phyloP scores from a whole-genome alignment of 2,113 vertebrate genomes.

The Charadrius vociferus region DNA sequence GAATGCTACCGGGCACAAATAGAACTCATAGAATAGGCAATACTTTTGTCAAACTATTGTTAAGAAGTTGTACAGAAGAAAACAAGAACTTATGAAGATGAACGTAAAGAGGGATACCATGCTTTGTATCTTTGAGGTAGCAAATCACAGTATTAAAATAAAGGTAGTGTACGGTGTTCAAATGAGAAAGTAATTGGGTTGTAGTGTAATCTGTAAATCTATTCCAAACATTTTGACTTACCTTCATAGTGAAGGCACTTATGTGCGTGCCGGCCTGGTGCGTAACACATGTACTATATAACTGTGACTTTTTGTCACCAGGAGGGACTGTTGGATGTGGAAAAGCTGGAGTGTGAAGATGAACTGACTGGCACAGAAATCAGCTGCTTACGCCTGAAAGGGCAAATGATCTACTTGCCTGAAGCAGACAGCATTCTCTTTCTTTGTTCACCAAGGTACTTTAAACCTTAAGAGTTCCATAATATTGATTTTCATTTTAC shows the following conservation, averaged over 20 bases:
- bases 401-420: constrained; percentile 98
- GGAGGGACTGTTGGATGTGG: constrained; percentile 96
- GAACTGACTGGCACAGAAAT: constrained; percentile 97
- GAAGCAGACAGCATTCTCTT: constrained; percentile 99
- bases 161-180: neutral
- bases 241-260: neutral
- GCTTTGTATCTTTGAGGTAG: neutral
- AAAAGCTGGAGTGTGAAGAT: constrained; percentile 92
- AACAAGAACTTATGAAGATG: neutral
- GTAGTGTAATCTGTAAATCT: neutral
- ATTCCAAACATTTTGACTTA: neutral
- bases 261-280: neutral
- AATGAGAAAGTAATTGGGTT: neutral
- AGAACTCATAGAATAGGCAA: neutral
- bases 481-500: neutral
- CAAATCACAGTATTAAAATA: neutral
- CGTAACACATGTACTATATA: neutral
- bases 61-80: neutral
- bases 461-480: neutral
- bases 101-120: neutral
- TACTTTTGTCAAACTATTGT: neutral
- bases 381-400: constrained; percentile 95
- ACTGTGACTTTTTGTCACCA: constrained; percentile 59
- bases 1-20: neutral
- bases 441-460: constrained; percentile 96